Conservation (phyloP, 2,888 invertebrate species). For the Leptopilina myrica region DNA sequence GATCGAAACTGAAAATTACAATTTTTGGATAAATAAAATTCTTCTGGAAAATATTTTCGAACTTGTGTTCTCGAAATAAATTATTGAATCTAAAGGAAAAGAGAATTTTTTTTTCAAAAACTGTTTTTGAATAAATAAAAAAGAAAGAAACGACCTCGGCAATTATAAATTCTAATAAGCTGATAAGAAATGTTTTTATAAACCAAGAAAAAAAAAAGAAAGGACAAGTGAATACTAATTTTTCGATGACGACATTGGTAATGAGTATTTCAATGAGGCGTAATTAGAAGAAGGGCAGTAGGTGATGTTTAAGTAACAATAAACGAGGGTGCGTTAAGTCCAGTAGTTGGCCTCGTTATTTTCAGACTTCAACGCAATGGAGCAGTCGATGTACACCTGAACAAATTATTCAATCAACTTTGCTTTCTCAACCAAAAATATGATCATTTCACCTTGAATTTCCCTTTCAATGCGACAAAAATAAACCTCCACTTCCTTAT, state of each 20-base stretch:
- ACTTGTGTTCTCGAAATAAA: no score
- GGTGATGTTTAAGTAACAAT: slow-evolving; percentile 44
- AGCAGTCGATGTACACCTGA: not conserved
- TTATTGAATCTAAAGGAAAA: no score
- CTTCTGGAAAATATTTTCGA: no score
- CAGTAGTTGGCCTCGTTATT: slow-evolving; percentile 20
- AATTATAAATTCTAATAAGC: not conserved
- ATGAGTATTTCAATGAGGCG: slow-evolving; percentile 41
- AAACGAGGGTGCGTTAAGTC: slow-evolving; percentile 16
- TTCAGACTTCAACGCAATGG: not conserved
- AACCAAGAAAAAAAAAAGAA: not conserved
- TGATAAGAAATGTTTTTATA: not conserved
- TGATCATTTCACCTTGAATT: not conserved
- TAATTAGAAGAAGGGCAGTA: slow-evolving; percentile 56
- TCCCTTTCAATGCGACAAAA: no score
- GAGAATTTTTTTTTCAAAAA: not conserved
- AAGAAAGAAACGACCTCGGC: not conserved
- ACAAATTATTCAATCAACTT: slow-evolving; percentile 7
- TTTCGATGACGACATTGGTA: slow-evolving; percentile 21
- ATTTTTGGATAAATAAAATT: no score
- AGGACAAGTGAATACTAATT: slow-evolving; percentile 9
- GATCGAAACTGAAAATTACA: no score
- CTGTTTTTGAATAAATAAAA: not conserved
- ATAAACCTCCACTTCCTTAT: no score
- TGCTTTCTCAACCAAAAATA: not conserved